Evolutionary conservation across 2,888 invertebrate species (phyloP), one percentile per base, ranked within the genome.

Genomic region (Carpatolechia fugitivella): DNA sequence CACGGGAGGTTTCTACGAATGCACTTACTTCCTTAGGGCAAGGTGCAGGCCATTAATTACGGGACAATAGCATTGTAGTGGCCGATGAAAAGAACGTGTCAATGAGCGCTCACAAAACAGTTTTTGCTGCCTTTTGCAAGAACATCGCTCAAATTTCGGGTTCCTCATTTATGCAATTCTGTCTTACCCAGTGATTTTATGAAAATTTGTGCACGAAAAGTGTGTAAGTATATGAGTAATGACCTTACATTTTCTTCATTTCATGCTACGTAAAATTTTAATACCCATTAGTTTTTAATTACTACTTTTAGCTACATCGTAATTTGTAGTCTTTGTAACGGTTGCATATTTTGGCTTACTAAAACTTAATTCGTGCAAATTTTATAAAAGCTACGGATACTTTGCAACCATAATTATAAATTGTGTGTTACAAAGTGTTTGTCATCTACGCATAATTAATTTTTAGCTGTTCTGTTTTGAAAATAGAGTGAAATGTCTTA

Each of bases 1-100:
- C 50, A 66, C 80, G 69, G 86, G 86, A 72, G 75, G 63, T 70
- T 85, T 82, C 86, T 73, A 58, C 65, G 83, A 82, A 85, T 71
- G 40, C 33, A 54, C 51, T 44, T 57, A 58, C 58, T 52, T 58
- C 70, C 44, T 44, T 56, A 60, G 54, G 61, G 68, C 65, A 67
- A 72, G 67, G 76, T 75, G 73, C 62, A 66, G 60, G 60, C 76
- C 78, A 87, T 87, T 85, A 85, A 85, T 88, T 82, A 78, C 67
- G 60, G 62, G 64, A 82, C 80, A 78, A 76, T 63, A 62, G 68
- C 53, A 66, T 71, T 76, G 73, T 76, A 66, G 68, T 69, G 66
- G 65, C 70, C 61, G 74, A 70, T 79, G 76, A 76, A 79, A 79
- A 76, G 76, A 70, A 63, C 66, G 72, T 78, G 76, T 74, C 75